A percentile compares a stretch with the other conserved stretches of the same genome.
These are phyloP conservation scores for Gopherus flavomarginatus DNA, from an alignment of 2,113 vertebrate species.

Conservation along the genomic window DNA sequence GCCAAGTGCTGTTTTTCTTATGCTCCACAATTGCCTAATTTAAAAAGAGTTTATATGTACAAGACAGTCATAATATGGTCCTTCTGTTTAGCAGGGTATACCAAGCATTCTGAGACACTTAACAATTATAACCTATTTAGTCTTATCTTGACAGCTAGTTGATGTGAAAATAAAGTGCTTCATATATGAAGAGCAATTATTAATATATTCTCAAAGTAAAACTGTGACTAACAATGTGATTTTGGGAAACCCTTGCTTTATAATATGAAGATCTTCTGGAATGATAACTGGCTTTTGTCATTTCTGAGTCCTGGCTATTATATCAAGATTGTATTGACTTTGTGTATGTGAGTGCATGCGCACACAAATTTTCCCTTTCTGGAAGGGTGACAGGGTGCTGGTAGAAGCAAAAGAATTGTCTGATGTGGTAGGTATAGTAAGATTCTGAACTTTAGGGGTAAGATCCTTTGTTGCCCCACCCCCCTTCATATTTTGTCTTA, in stretches of 20 bases:
- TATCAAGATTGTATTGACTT: neutral
- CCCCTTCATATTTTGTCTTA: neutral
- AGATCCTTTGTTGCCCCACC: neutral
- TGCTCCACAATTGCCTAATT: neutral
- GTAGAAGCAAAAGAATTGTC: neutral
- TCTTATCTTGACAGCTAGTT: neutral
- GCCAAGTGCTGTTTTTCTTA: neutral
- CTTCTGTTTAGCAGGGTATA: neutral
- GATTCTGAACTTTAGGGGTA: neutral
- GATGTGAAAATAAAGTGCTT: neutral
- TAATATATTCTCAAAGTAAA: neutral
- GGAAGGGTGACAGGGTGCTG: neutral
- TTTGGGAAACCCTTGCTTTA: neutral
- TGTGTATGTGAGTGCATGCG: neutral
- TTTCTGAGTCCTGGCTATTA: neutral
- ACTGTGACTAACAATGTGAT: neutral
- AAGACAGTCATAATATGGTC: neutral
- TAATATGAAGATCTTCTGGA: neutral
- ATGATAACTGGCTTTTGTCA: neutral
- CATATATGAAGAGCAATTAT: neutral
- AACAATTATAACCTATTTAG: neutral
- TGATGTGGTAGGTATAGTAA: neutral
- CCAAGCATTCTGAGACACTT: neutral
- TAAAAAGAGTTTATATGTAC: fast-evolving
- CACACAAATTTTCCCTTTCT: neutral